A percentile compares a stretch with the other conserved stretches of the same genome.
These are phyloP conservation scores for Drosophila lutescens DNA, from an alignment of 2,888 invertebrate species.

Conservation along the genomic window DNA sequence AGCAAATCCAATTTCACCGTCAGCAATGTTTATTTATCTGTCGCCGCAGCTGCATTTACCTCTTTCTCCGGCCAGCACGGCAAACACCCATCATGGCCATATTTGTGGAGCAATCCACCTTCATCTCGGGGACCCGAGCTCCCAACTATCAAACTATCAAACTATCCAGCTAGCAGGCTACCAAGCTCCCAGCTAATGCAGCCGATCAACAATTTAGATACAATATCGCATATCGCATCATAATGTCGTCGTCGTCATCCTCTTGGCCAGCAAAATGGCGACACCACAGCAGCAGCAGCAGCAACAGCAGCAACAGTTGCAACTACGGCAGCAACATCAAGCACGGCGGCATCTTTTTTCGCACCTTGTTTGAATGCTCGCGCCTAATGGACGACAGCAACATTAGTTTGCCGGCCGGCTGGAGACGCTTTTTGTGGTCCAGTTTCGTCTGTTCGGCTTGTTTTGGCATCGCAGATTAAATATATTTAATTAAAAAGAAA, in stretches of 20 bases:
- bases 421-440: constrained; percentile 39
- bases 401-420: constrained; percentile 70
- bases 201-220: constrained; percentile 80
- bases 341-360: constrained; percentile 80
- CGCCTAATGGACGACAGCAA: constrained; percentile 79
- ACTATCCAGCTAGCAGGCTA: neutral
- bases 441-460: constrained; percentile 39
- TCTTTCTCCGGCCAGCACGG: constrained; percentile 57
- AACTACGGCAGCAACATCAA: constrained; percentile 51
- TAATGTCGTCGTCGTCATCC: constrained; percentile 65
- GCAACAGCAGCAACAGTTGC: constrained; percentile 23
- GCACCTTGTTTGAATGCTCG: constrained; percentile 79
- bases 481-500: constrained; percentile 53
- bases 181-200: constrained; percentile 61
- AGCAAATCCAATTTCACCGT: constrained; percentile 78
- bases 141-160: neutral
- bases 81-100: constrained; percentile 72
- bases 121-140: constrained; percentile 29
- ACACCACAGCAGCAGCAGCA: constrained; percentile 15
- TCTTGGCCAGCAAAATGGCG: constrained; percentile 41
- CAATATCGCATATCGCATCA: constrained; percentile 81
- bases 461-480: constrained; percentile 46
- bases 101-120: constrained; percentile 67
- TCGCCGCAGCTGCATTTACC: constrained; percentile 59
- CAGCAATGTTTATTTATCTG: constrained; percentile 69